Conservation (phyloP, 2,888 invertebrate species). For the Opisthograptis luteolata region DNA sequence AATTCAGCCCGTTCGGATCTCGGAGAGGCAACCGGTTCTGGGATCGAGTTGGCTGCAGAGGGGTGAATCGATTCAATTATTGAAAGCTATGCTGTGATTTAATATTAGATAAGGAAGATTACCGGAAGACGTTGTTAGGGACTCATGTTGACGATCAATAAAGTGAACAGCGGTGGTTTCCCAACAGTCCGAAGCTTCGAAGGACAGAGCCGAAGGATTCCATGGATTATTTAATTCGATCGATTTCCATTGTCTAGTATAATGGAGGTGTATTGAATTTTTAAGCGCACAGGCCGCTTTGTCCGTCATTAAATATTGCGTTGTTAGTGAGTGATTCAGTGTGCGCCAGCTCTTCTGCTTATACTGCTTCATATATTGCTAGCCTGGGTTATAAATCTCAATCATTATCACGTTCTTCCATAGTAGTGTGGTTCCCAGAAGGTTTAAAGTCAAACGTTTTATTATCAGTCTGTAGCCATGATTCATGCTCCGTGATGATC, state of each 20-base stretch:
- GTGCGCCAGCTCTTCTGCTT: conserved; percentile 15
- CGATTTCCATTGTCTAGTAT: conserved; percentile 49
- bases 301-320: conserved; percentile 45
- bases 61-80: conserved; percentile 60
- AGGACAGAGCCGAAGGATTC: conserved; percentile 34
- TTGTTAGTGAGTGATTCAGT: conserved; percentile 36
- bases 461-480: conserved; percentile 55
- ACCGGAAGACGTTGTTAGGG: conserved; percentile 35
- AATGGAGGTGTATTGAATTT: conserved; percentile 54
- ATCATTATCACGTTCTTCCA: conserved; percentile 43
- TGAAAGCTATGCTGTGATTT: conserved; percentile 51
- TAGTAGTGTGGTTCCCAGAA: conserved; percentile 66
- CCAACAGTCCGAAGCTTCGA: conserved; percentile 25
- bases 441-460: conserved; percentile 59
- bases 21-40: conserved; percentile 56
- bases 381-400: conserved; percentile 31
- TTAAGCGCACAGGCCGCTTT: conserved; percentile 45
- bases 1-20: conserved; percentile 46
- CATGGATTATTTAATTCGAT: conserved; percentile 56
- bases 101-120: conserved; percentile 50
- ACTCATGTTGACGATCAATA: conserved; percentile 27
- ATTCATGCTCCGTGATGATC: conserved; percentile 67
- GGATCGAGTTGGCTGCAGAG: conserved; percentile 30
- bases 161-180: conserved; percentile 30
- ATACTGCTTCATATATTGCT: conserved; percentile 17